phyloP scores from a whole-genome alignment of 1,140 invertebrate genomes.

The Caenorhabditis remanei region DNA sequence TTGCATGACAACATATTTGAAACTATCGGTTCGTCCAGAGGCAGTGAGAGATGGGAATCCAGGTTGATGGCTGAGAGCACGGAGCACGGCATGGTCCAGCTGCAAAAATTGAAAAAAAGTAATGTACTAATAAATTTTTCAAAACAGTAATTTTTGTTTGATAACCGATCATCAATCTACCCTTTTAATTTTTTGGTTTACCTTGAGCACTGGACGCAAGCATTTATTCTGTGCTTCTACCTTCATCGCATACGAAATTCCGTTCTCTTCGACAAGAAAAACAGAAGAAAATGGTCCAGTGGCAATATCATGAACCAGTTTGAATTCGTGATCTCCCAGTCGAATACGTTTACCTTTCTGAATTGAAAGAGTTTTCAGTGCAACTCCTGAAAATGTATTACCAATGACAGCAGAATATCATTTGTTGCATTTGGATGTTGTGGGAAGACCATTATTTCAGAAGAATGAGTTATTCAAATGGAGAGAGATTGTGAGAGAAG shows the following conservation, averaged over 20 bases:
- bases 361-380: background rate
- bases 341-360: background rate
- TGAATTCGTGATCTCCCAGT: constrained; percentile 27
- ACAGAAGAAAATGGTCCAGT: constrained; percentile 34
- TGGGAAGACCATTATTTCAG: background rate
- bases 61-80: background rate
- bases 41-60: constrained; percentile 49
- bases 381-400: background rate
- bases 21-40: constrained; percentile 55
- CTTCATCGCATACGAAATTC: constrained; percentile 33
- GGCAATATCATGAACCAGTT: background rate
- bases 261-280: constrained; percentile 30
- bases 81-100: constrained; percentile 24
- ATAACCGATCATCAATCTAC: background rate
- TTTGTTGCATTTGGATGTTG: background rate
- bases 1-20: constrained; percentile 64
- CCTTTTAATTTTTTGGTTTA: background rate
- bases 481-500: background rate
- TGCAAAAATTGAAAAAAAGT: background rate
- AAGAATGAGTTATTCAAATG: constrained; percentile 20
- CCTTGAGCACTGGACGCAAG: constrained; percentile 17
- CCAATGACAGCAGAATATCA: background rate
- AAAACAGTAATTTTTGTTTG: background rate
- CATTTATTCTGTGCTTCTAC: constrained; percentile 23
- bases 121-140: no score